A percentile compares a stretch with the other conserved stretches of the same genome.
Conservation (phyloP, 1,140 invertebrate genomes). For the Bombus waltoni region DNA sequence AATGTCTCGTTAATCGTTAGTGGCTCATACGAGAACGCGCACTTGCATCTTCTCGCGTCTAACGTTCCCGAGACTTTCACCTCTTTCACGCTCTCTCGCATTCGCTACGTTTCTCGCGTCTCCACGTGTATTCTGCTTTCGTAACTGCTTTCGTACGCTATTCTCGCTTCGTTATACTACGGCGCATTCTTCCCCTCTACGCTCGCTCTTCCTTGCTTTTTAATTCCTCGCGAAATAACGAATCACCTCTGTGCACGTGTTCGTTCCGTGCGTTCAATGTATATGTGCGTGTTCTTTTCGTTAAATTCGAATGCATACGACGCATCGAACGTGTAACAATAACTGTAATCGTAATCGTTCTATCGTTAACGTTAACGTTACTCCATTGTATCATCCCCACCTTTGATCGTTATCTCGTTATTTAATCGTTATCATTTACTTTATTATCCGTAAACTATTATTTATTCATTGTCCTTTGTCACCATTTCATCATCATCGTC, state of each 20-base stretch:
- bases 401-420: conserved; percentile 54
- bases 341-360: conserved; percentile 65
- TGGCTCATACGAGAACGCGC: conserved; percentile 48
- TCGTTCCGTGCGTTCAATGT: neutral
- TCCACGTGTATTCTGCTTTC: neutral
- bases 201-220: no score
- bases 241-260: neutral
- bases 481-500: neutral
- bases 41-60: neutral
- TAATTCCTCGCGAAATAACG: neutral
- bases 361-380: conserved; percentile 61
- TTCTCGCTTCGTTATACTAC: neutral
- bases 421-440: conserved; percentile 61
- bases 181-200: no score
- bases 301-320: neutral
- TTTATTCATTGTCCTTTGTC: conserved; percentile 28
- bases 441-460: conserved; percentile 53
- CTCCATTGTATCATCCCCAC: conserved; percentile 20
- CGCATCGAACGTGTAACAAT: conserved; percentile 58
- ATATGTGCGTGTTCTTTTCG: neutral
- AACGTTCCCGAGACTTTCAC: no score
- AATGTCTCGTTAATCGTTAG: conserved; percentile 50
- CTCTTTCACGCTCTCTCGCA: neutral
- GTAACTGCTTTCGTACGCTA: no score
- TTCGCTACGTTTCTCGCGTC: neutral